Conservation (phyloP, 1,140 invertebrate species). For the Oncopodura yosiiana region DNA sequence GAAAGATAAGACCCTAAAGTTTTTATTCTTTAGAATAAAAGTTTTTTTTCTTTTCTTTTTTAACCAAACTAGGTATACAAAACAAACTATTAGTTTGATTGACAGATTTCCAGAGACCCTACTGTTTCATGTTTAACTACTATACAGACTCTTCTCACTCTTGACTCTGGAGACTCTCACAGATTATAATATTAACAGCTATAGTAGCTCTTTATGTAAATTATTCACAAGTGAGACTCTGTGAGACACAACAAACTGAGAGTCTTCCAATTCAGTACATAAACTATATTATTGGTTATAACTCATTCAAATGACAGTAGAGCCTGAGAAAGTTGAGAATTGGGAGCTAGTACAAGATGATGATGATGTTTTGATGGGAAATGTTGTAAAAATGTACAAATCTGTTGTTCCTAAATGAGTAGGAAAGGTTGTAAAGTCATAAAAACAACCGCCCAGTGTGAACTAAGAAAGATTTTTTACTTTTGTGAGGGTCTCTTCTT, state of each 20-base stretch:
- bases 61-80: too few relatives aligned
- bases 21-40: too few relatives aligned
- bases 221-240: too few relatives aligned
- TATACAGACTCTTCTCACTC: too few relatives aligned
- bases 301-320: background rate
- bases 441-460: slow-evolving; percentile 36
- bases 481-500: slow-evolving; percentile 14
- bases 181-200: too few relatives aligned
- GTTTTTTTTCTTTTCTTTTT: too few relatives aligned
- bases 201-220: too few relatives aligned
- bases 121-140: too few relatives aligned
- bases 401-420: slow-evolving; percentile 33
- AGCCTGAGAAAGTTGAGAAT: background rate
- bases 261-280: background rate
- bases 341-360: slow-evolving; percentile 8
- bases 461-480: too few relatives aligned
- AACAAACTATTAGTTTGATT: slow-evolving; percentile 12
- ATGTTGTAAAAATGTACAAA: slow-evolving; percentile 36
- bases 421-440: slow-evolving; percentile 35
- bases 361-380: slow-evolving; percentile 37
- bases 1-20: too few relatives aligned
- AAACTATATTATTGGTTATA: background rate
- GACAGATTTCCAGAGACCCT: slow-evolving; percentile 15
- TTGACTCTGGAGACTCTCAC: too few relatives aligned
- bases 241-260: slow-evolving; percentile 1